These are phyloP conservation scores for Pachycephus smyrnensis DNA, from an alignment of 2,888 invertebrate species.

Conservation along the genomic window DNA sequence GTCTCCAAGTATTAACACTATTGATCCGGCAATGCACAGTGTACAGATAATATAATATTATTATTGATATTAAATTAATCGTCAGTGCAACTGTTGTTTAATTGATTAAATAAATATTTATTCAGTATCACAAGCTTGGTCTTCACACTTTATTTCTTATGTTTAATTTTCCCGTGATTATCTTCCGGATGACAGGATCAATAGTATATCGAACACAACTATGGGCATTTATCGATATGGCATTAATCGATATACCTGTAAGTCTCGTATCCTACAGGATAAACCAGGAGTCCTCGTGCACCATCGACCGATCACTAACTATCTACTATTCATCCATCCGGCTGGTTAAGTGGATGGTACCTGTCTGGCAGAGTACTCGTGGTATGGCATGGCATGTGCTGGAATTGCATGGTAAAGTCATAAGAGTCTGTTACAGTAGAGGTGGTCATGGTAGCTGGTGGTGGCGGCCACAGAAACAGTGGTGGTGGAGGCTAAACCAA, in stretches of 20 bases:
- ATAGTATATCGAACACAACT: not conserved
- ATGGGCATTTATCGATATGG: not conserved
- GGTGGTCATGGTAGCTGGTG: slow-evolving; percentile 36
- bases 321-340: slow-evolving; percentile 60
- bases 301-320: slow-evolving; percentile 36
- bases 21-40: not conserved
- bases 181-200: not conserved
- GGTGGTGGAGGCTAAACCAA: not conserved
- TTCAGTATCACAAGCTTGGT: not conserved
- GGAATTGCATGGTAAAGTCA: slow-evolving; percentile 61
- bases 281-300: not conserved
- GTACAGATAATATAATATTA: not conserved
- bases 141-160: not conserved
- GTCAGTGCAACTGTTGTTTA: not conserved
- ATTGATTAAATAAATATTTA: not conserved
- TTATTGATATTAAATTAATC: not conserved
- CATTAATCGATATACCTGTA: not conserved
- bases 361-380: slow-evolving; percentile 60
- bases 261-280: not conserved
- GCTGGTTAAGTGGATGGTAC: slow-evolving; percentile 64
- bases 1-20: not conserved
- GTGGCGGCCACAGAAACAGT: slow-evolving; percentile 14
- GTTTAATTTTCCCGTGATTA: not conserved
- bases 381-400: slow-evolving; percentile 56
- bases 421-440: slow-evolving; percentile 49